These are phyloP conservation scores for Enteromius treurensis DNA, from an alignment of 2,797 vertebrate species.

Conservation along the genomic window DNA sequence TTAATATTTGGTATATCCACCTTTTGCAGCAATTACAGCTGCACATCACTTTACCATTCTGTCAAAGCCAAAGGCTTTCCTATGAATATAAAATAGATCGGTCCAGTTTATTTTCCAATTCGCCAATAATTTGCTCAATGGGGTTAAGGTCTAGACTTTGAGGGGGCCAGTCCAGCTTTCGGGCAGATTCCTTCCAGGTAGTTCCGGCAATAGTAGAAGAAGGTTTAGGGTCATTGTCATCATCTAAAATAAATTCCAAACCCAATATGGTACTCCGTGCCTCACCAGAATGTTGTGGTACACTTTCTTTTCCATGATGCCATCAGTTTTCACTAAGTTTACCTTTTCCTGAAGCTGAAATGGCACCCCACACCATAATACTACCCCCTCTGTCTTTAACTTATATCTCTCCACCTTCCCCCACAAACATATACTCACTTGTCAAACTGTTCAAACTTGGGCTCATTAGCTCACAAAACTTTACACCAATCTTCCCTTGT, in stretches of 20 bases:
- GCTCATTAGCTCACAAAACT: neutral
- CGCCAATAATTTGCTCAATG: neutral
- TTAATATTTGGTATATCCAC: no score
- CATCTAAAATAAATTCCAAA: neutral
- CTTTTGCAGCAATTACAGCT: no score
- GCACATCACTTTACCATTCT: no score
- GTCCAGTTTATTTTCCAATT: neutral
- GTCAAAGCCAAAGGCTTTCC: no score
- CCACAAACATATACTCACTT: neutral
- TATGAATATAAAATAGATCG: neutral
- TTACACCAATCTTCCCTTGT: neutral
- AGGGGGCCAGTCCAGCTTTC: neutral
- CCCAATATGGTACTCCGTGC: neutral
- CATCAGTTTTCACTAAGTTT: neutral
- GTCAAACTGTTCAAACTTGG: conserved; percentile 4
- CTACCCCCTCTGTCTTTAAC: neutral
- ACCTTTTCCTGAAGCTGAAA: neutral
- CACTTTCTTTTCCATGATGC: neutral
- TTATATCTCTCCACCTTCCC: neutral
- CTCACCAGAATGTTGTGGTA: neutral
- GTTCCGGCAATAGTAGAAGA: neutral
- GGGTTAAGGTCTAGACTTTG: neutral
- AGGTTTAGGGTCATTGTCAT: neutral
- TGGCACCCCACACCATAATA: neutral
- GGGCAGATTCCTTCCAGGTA: neutral